Percentiles rank a stretch among this genome's conserved stretches.
phyloP scores from a whole-genome alignment of 2,113 vertebrate species.

The Dicaeum eximium region DNA sequence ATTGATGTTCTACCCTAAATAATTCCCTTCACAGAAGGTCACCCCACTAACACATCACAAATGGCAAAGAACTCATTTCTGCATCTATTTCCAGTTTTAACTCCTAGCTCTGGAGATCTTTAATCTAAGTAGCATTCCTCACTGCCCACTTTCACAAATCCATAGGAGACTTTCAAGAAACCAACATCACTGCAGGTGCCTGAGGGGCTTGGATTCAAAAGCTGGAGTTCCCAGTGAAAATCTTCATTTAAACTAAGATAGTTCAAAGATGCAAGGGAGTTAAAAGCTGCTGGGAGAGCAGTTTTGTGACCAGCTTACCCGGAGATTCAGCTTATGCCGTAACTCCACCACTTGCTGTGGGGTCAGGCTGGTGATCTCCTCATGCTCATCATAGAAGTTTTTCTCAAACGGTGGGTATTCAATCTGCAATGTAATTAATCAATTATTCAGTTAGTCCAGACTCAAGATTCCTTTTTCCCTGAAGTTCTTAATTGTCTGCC shows the following conservation, averaged over 20 bases:
- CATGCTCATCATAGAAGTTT: slow-evolving; percentile 95
- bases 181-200: not conserved
- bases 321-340: slow-evolving; percentile 90
- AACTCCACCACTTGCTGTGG: slow-evolving; percentile 86
- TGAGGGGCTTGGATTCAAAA: not conserved
- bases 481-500: not conserved
- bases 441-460: slow-evolving; percentile 45
- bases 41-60: not conserved
- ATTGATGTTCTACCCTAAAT: not conserved
- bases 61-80: not conserved
- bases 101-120: not conserved
- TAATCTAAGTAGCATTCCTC: not conserved
- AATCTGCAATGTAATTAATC: slow-evolving; percentile 78
- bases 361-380: slow-evolving; percentile 88
- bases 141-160: not conserved
- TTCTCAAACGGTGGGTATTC: slow-evolving; percentile 97
- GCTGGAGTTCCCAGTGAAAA: not conserved
- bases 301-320: slow-evolving; percentile 73
- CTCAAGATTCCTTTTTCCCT: not conserved
- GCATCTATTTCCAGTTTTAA: not conserved
- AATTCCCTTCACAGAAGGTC: not conserved
- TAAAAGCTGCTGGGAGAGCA: not conserved
- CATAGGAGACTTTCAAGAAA: not conserved
- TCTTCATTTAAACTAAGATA: not conserved
- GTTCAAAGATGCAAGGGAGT: not conserved